Evolutionary conservation across 1,140 invertebrate genomes (phyloP).

Genomic region (Neodiprion fabricii): DNA sequence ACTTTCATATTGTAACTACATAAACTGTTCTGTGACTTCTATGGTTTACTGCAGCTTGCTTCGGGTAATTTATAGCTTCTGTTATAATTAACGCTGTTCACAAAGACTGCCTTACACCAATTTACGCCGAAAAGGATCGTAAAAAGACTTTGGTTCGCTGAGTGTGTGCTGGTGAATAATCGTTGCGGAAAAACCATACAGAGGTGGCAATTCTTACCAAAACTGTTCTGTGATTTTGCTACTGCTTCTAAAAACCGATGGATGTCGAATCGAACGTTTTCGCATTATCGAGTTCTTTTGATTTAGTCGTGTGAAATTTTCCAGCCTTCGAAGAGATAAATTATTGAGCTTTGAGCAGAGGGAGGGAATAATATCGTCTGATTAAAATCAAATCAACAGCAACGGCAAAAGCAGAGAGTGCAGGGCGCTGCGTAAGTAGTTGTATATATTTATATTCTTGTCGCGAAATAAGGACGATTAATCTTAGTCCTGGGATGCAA

Average conservation of each 20-base stretch:
- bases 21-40: constrained; percentile 2
- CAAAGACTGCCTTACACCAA: neutral
- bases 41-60: neutral
- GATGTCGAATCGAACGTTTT: no score
- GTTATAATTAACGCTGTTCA: neutral
- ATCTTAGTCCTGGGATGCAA: neutral
- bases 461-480: constrained; percentile 7
- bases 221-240: neutral
- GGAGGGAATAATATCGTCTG: neutral
- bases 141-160: neutral
- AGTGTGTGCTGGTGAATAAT: neutral
- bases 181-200: neutral
- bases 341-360: no score
- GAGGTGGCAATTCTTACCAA: neutral
- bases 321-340: no score
- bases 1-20: constrained; percentile 1
- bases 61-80: neutral
- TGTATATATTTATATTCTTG: neutral
- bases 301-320: no score
- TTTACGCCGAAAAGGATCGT: neutral
- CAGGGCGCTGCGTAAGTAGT: neutral
- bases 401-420: neutral
- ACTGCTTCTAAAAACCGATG: neutral
- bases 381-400: neutral
- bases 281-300: no score